A percentile compares a stretch with the other conserved stretches of the same genome.
These are phyloP conservation scores for Pocillopora grandis DNA, from an alignment of 92 coral and sea anemone species.

Conservation along the genomic window DNA sequence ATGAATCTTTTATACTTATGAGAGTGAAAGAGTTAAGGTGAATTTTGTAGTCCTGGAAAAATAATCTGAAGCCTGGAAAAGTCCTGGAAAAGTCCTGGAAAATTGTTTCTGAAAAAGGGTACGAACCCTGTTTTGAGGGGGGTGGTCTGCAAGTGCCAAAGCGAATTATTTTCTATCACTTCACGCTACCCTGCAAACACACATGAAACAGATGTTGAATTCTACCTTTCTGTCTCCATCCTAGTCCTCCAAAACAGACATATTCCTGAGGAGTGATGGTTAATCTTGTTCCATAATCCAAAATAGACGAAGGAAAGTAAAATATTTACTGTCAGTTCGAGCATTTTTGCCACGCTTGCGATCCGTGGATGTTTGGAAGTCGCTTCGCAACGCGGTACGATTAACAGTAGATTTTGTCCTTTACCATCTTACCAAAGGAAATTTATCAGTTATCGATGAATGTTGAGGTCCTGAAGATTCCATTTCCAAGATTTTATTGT, in stretches of 20 bases:
- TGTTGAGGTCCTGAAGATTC: slow-evolving; percentile 10
- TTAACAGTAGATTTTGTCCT: slow-evolving; percentile 14
- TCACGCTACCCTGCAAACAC: slow-evolving; percentile 11
- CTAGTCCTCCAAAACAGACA: slow-evolving; percentile 21
- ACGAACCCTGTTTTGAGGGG: too few relatives aligned
- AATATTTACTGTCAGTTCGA: neutral
- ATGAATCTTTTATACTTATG: too few relatives aligned
- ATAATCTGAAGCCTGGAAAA: too few relatives aligned
- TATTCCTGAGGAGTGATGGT: neutral
- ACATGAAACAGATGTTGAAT: slow-evolving; percentile 19
- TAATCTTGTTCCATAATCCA: slow-evolving; percentile 9
- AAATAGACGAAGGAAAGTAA: slow-evolving; percentile 8
- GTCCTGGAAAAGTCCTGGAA: too few relatives aligned
- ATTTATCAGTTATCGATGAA: too few relatives aligned
- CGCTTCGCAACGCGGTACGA: neutral
- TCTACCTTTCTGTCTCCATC: neutral
- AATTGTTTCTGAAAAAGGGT: too few relatives aligned
- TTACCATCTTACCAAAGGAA: neutral
- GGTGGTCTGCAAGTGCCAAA: neutral
- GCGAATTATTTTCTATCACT: slow-evolving; percentile 23
- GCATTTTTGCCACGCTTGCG: neutral
- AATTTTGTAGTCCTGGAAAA: too few relatives aligned
- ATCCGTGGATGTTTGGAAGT: slow-evolving; percentile 8
- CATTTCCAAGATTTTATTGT: slow-evolving; percentile 21
- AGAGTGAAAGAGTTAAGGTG: too few relatives aligned